Evolutionary conservation across 2,113 vertebrate genomes (phyloP).

Genomic region (Myiagra hebetior): DNA sequence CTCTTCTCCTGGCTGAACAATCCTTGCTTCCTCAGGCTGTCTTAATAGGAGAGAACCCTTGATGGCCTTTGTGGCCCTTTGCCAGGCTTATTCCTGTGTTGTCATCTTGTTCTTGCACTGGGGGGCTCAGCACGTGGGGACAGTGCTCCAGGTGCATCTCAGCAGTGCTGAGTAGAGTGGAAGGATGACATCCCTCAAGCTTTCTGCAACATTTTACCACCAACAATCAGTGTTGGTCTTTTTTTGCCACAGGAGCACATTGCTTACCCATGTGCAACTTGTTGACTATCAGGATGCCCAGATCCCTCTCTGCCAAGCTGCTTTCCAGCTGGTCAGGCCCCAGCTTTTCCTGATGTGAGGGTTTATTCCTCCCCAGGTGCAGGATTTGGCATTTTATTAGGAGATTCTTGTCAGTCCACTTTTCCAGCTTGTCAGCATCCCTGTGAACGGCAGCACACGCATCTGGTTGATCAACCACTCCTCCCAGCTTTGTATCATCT

Average conservation of each 20-base stretch:
- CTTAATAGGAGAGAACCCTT: neutral
- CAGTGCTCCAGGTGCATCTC: neutral
- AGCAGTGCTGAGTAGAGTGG: neutral
- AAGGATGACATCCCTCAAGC: neutral
- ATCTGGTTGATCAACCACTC: neutral
- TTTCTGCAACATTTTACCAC: neutral
- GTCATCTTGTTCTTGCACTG: neutral
- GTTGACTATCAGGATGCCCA: neutral
- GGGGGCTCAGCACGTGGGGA: rapidly evolving
- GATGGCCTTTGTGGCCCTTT: neutral
- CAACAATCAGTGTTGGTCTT: neutral
- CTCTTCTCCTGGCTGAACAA: neutral
- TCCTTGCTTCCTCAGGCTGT: neutral
- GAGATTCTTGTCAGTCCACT: neutral
- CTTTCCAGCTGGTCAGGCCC: neutral
- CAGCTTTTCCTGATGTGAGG: neutral
- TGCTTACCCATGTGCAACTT: neutral
- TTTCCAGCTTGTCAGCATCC: neutral
- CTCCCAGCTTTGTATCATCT: neutral
- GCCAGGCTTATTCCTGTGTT: neutral
- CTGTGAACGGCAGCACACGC: neutral
- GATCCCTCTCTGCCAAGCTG: neutral
- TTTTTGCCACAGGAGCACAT: neutral
- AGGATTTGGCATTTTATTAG: neutral
- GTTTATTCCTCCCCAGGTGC: neutral